phyloP scores from a whole-genome alignment of 2,797 vertebrate genomes.

The Agapornis canus region DNA sequence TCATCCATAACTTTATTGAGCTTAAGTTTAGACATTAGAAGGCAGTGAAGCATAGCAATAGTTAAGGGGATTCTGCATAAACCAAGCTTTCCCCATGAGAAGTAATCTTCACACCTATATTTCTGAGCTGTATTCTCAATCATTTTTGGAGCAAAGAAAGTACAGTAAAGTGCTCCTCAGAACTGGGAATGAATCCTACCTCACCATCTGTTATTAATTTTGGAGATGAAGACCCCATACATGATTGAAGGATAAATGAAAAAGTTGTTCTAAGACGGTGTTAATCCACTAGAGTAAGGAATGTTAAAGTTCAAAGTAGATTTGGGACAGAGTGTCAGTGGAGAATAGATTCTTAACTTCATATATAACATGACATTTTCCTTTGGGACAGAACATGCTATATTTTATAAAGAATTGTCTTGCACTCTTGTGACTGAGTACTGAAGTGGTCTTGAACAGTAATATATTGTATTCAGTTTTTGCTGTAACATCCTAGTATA shows the following conservation, averaged over 20 bases:
- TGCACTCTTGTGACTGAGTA: constrained; percentile 8
- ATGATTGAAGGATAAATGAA: constrained; percentile 68
- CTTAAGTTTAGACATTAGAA: neutral
- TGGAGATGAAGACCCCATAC: constrained; percentile 58
- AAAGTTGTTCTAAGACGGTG: constrained; percentile 37
- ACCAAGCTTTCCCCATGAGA: constrained; percentile 29
- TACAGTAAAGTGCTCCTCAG: constrained; percentile 61
- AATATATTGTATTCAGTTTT: constrained; percentile 43
- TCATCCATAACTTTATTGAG: neutral
- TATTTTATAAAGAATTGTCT: constrained; percentile 60
- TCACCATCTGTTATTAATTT: constrained; percentile 75
- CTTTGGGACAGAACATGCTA: constrained; percentile 26
- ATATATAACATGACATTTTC: neutral
- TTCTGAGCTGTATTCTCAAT: constrained; percentile 63
- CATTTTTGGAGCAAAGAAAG: constrained; percentile 48
- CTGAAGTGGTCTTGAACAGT: constrained; percentile 45
- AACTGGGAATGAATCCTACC: constrained; percentile 62
- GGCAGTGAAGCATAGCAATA: neutral
- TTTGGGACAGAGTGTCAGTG: neutral
- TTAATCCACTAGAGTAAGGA: constrained; percentile 41
- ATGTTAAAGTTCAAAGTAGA: constrained; percentile 12
- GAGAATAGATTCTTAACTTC: neutral
- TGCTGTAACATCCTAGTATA: constrained; percentile 35
- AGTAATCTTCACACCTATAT: constrained; percentile 42
- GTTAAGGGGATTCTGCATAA: constrained; percentile 8